These are phyloP conservation scores for Zaprionus vittiger DNA, from an alignment of 1,140 invertebrate genomes.

Conservation along the genomic window DNA sequence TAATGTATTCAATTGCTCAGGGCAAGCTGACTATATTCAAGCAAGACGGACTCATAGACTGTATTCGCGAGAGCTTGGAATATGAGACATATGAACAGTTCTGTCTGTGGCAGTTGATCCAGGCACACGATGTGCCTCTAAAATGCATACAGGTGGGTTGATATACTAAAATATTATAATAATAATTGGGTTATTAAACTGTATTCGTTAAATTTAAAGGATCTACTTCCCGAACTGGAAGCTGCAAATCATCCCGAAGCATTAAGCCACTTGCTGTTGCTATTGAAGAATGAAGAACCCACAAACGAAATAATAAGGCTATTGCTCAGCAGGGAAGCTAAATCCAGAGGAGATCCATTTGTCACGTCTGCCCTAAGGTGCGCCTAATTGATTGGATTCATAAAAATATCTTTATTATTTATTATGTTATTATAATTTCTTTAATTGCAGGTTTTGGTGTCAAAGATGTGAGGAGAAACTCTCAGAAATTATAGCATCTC, in stretches of 20 bases:
- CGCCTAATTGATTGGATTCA: neutral
- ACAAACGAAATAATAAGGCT: slow-evolving; percentile 93
- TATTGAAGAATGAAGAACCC: slow-evolving; percentile 96
- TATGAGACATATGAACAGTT: slow-evolving; percentile 99
- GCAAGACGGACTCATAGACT: slow-evolving; percentile 89
- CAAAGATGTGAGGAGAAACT: slow-evolving; percentile 95
- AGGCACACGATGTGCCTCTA: slow-evolving; percentile 95
- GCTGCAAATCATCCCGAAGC: slow-evolving; percentile 96
- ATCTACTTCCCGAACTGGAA: slow-evolving; percentile 93
- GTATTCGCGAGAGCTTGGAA: slow-evolving; percentile 92
- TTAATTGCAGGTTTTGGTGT: slow-evolving; percentile 90
- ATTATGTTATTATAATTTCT: neutral
- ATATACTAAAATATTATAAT: neutral
- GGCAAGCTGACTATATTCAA: slow-evolving; percentile 93
- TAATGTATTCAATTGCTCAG: slow-evolving; percentile 95
- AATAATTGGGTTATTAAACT: neutral
- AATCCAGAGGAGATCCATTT: slow-evolving; percentile 91
- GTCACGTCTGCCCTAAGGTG: slow-evolving; percentile 93
- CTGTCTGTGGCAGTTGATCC: slow-evolving; percentile 97
- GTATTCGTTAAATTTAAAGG: slow-evolving; percentile 50
- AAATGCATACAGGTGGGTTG: slow-evolving; percentile 92
- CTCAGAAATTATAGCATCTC: slow-evolving; percentile 91
- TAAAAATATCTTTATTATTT: neutral
- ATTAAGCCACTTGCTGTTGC: slow-evolving; percentile 94
- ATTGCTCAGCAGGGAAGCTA: slow-evolving; percentile 91